Conservation (phyloP, 2,888 invertebrate genomes). For the Ctena decussata region DNA sequence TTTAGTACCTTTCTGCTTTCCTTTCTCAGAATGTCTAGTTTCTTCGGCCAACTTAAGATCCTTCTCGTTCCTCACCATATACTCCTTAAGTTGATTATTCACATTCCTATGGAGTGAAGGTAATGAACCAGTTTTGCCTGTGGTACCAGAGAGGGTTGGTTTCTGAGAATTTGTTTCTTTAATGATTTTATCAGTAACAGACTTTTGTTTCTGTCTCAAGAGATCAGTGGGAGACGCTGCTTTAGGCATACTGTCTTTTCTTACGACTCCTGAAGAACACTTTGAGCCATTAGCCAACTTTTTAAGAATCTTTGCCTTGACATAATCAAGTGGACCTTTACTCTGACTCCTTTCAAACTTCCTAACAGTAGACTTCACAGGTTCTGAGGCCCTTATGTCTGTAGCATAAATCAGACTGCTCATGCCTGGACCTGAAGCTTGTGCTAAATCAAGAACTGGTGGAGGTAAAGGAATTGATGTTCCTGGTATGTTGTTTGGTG, state of each 20-base stretch:
- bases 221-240: conserved; percentile 50
- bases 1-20: too few relatives aligned
- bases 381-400: too few relatives aligned
- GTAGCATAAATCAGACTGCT: not conserved
- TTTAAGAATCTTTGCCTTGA: not conserved
- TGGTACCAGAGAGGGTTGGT: not conserved
- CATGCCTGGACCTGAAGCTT: too few relatives aligned
- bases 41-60: too few relatives aligned
- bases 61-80: too few relatives aligned
- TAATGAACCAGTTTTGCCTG: not conserved
- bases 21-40: too few relatives aligned
- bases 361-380: not conserved
- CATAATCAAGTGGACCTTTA: not conserved
- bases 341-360: not conserved
- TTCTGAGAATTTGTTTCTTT: conserved; percentile 5
- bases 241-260: conserved; percentile 46
- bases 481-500: not conserved
- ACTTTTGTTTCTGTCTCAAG: conserved; percentile 53
- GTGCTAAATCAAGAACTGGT: not conserved
- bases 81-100: too few relatives aligned
- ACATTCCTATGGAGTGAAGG: too few relatives aligned
- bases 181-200: conserved; percentile 29
- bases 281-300: not conserved
- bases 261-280: not conserved
- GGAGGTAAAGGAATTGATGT: not conserved